phyloP scores from a whole-genome alignment of 2,797 vertebrate genomes.

The Caiman crocodilus region DNA sequence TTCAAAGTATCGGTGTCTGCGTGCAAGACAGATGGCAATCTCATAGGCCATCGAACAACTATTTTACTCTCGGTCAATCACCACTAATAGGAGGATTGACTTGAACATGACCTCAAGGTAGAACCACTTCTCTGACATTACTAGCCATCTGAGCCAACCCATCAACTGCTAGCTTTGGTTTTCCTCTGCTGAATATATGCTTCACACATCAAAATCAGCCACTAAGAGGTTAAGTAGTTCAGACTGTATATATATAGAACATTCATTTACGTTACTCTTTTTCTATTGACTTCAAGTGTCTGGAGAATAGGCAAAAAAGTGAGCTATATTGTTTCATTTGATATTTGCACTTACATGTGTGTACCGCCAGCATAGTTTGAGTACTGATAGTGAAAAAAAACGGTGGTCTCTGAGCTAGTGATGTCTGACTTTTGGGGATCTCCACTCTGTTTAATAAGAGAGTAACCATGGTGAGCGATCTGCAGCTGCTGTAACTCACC shows the following conservation, averaged over 20 bases:
- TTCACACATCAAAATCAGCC: not conserved
- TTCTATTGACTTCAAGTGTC: not conserved
- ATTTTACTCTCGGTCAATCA: not conserved
- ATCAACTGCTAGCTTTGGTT: not conserved
- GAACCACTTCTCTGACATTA: not conserved
- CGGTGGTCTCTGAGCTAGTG: not conserved
- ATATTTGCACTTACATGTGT: not conserved
- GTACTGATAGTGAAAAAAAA: not conserved
- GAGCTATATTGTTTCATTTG: not conserved
- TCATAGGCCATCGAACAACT: not conserved
- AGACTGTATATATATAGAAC: not conserved
- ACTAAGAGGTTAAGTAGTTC: not conserved
- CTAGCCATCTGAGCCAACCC: not conserved
- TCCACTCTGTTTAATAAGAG: not conserved
- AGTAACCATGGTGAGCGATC: not conserved
- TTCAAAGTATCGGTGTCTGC: not conserved
- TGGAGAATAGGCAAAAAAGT: not conserved
- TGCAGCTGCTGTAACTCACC: not conserved
- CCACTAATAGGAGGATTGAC: too few species aligned
- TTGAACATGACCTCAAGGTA: not conserved
- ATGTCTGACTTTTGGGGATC: not conserved
- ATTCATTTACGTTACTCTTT: not conserved
- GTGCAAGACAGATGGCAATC: not conserved
- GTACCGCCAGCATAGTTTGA: not conserved
- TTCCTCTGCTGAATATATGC: not conserved